A percentile compares a stretch with the other conserved stretches of the same genome.
phyloP scores from a whole-genome alignment of 1,140 invertebrate genomes.

The Atta texana region DNA sequence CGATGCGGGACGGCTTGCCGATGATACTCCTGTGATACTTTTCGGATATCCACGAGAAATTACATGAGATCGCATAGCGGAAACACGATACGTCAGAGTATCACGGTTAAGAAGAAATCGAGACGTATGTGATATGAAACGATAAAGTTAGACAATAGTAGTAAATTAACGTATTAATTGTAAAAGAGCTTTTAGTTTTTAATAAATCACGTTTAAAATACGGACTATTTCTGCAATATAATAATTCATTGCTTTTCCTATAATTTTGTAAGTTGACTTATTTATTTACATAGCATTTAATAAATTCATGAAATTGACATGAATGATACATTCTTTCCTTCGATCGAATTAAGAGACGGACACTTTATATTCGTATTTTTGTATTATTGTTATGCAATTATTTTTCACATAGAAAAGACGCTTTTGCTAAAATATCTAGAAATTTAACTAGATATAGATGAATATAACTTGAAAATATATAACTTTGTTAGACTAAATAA shows the following conservation, averaged over 20 bases:
- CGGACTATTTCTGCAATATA: not conserved
- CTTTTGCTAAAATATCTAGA: too few relatives aligned
- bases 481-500: too few relatives aligned
- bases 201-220: not conserved
- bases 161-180: too few relatives aligned
- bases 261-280: not conserved
- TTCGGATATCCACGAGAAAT: constrained; percentile 36
- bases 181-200: not conserved
- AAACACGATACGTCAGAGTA: not conserved
- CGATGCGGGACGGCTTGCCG: constrained; percentile 47
- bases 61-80: constrained; percentile 3
- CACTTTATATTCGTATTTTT: not conserved
- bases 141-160: not conserved
- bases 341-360: not conserved
- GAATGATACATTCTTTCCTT: not conserved
- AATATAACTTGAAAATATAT: too few relatives aligned
- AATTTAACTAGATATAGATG: too few relatives aligned
- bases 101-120: not conserved
- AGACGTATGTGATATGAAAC: not conserved
- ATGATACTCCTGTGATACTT: constrained; percentile 36
- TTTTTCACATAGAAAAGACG: too few relatives aligned
- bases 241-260: not conserved
- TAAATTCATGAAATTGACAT: not conserved
- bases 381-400: not conserved
- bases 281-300: not conserved